Base-by-base conservation (phyloP, 2,797 vertebrate species). In the Hemitrygon akajei region DNA sequence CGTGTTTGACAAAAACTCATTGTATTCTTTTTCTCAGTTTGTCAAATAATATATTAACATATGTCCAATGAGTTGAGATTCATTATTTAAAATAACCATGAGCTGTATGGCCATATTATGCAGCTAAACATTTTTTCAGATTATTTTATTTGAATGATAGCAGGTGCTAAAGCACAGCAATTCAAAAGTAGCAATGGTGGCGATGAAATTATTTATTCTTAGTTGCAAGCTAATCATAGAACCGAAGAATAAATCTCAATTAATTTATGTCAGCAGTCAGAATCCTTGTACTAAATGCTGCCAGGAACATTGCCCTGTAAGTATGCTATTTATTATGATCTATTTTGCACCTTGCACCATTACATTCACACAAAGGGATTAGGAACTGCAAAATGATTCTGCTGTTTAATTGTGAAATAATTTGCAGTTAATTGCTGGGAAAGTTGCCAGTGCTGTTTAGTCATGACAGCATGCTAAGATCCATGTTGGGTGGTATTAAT, bases 221-320 rank as follows among this genome's bases (percentile, higher is more conserved):
- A 22, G 40, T 92, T 16, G 30, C 84, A 87, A 9, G n/a, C 69
- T 20, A 69, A 63, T 22, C 86, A 58, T 76, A 56, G 76, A 16
- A 40, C 73, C 27, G 12, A 56, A 16, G 91, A 76, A 93, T 76
- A 76, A 76, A 76, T 25, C 73, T 75, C 11, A 71, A 76, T 20
- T 40, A n/a, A 27, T 93, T 93, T 93, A 76, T 56, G 71, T 75
- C 27, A 30, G 40, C 40, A 47, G n/a, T 93, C 91, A 93, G 30
- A 93, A 56, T 91, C 66, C 66, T 71, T 4, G 34, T 25, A 27
- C 76, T 75, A n/a, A 76, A 75, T 93, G 16, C 56, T 56, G 40
- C 11, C 40, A 12, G 18, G 71, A 76, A 75, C 56, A 56, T 27
- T 18, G 40, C 73, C 37, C 27, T 47, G 25, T 71, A 5, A 56